phyloP scores from a whole-genome alignment of 2,113 vertebrate genomes.

The Steatornis caripensis region DNA sequence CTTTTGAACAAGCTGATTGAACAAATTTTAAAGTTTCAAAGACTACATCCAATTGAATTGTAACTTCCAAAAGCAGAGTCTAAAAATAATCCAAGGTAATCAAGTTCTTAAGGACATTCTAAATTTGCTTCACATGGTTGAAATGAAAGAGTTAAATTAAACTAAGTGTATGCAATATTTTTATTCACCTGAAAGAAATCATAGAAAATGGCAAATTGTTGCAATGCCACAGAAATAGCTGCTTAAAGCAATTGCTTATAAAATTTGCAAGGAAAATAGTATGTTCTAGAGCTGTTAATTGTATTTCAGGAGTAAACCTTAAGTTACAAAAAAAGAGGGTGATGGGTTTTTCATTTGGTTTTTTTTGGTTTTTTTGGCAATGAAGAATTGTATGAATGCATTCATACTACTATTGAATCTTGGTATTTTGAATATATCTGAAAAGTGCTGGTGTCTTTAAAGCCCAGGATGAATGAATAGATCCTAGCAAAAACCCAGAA shows the following conservation, averaged over 20 bases:
- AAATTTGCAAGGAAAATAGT: background rate
- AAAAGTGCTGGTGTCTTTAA: background rate
- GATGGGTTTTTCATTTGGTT: background rate
- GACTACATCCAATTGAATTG: background rate
- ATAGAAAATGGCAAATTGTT: background rate
- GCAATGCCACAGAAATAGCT: background rate
- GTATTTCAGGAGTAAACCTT: background rate
- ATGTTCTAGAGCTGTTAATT: background rate
- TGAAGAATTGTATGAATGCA: background rate
- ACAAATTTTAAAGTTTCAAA: background rate
- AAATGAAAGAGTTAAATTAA: background rate
- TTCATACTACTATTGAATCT: background rate
- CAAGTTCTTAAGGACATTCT: background rate
- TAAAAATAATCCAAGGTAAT: background rate
- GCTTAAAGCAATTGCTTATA: background rate
- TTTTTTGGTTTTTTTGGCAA: background rate
- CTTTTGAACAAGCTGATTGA: background rate
- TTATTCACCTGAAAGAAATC: background rate
- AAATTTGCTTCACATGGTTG: background rate
- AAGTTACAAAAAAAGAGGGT: background rate
- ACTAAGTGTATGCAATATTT: background rate
- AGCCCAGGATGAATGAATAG: background rate
- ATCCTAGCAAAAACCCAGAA: background rate
- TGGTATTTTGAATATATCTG: background rate
- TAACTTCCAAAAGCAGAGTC: background rate